phyloP scores from a whole-genome alignment of 2,797 vertebrate genomes.

The Hirundo rustica region DNA sequence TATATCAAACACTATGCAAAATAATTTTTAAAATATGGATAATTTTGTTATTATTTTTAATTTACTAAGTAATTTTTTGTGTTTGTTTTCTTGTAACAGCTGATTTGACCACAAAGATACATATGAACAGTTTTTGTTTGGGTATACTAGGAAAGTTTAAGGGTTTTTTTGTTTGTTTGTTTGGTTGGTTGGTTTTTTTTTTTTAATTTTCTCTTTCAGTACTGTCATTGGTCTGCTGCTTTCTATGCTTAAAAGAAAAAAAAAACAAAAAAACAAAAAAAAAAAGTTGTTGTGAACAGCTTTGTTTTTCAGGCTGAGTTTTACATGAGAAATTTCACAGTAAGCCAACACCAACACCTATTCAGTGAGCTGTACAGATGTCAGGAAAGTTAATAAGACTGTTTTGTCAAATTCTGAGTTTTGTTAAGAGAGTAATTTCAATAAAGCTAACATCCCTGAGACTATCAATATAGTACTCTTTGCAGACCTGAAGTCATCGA shows the following conservation, averaged over 20 bases:
- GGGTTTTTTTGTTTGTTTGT: too few species aligned
- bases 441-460: background rate
- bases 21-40: background rate
- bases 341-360: background rate
- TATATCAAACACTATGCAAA: background rate
- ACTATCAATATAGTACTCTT: background rate
- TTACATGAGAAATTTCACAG: background rate
- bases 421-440: background rate
- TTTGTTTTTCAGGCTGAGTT: background rate
- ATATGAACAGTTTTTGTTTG: background rate
- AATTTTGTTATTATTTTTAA: background rate
- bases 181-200: background rate
- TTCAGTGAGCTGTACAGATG: background rate
- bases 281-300: background rate
- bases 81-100: background rate
- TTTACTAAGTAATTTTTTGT: background rate
- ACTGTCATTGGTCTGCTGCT: background rate
- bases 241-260: background rate
- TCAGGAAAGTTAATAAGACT: background rate
- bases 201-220: background rate
- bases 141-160: background rate
- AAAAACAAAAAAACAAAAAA: too few species aligned
- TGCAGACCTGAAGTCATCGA: background rate
- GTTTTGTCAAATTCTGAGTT: background rate
- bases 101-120: background rate